Conservation (phyloP, 2,113 vertebrate species). For the Aspiorhynchus laticeps region DNA sequence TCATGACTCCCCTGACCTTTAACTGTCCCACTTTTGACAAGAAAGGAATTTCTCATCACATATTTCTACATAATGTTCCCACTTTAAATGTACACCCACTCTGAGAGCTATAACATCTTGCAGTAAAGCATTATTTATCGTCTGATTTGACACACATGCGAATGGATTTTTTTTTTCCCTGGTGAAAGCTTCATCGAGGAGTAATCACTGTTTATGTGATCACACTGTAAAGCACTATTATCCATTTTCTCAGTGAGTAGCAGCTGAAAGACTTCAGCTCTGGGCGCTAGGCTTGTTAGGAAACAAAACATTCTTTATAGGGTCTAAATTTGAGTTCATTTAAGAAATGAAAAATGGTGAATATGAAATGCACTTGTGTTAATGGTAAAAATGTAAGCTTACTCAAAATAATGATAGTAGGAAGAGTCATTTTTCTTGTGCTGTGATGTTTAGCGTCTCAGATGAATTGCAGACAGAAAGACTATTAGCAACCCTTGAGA, state of each 20-base stretch:
- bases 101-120: neutral
- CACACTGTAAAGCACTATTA: neutral
- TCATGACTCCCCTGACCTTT: conserved; percentile 1
- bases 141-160: conserved; percentile 3
- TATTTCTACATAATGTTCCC: neutral
- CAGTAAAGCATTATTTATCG: neutral
- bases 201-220: conserved; percentile 44
- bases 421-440: neutral
- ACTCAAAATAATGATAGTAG: neutral
- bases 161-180: neutral
- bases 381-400: neutral
- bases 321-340: conserved; percentile 2
- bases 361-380: conserved; percentile 14
- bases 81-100: neutral
- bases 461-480: conserved; percentile 6
- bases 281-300: conserved; percentile 8
- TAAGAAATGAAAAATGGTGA: neutral
- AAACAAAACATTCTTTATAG: neutral
- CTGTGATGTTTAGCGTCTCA: conserved; percentile 17
- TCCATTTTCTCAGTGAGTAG: neutral
- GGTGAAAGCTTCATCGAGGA: conserved; percentile 31
- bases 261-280: neutral
- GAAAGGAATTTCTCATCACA: conserved; percentile 1
- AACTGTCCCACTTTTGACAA: neutral
- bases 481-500: neutral